A percentile compares a stretch with the other conserved stretches of the same genome.
Conservation (phyloP, 2,888 invertebrate genomes). For the Monoplex corrugatus region DNA sequence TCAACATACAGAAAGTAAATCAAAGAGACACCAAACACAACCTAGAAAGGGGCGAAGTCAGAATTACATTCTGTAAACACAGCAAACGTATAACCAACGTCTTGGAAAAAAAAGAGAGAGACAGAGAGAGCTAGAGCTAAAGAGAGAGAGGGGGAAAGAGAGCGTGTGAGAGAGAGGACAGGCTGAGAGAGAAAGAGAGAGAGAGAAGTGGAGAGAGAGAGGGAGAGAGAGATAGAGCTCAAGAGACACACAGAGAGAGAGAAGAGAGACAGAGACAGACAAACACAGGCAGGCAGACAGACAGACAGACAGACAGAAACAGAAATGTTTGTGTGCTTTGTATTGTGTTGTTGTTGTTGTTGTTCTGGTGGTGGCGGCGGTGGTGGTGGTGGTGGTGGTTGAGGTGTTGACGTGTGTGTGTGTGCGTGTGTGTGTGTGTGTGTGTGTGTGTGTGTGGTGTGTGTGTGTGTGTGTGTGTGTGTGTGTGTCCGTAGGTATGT, state of each 20-base stretch:
- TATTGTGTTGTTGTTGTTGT: too few species aligned
- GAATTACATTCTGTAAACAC: too few species aligned
- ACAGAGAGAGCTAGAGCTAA: background rate
- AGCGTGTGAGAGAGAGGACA: background rate
- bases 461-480: conserved; percentile 27
- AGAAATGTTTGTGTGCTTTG: background rate
- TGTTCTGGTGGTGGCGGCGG: background rate
- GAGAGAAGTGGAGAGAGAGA: background rate
- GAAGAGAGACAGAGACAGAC: background rate
- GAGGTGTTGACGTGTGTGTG: background rate
- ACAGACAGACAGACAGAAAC: background rate
- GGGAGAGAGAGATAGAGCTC: too few species aligned
- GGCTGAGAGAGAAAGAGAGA: background rate
- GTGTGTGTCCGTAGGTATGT: conserved; percentile 41
- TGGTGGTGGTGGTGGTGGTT: background rate
- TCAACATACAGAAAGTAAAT: too few species aligned
- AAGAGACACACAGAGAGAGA: too few species aligned
- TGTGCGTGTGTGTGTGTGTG: background rate
- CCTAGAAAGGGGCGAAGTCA: too few species aligned
- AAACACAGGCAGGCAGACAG: background rate
- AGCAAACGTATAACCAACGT: too few species aligned
- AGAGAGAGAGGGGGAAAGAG: background rate
- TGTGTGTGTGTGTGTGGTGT: background rate
- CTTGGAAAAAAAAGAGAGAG: background rate
- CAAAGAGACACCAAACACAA: too few species aligned